Conservation (phyloP, 2,113 vertebrate species). For the Cochlearius cochlearius region DNA sequence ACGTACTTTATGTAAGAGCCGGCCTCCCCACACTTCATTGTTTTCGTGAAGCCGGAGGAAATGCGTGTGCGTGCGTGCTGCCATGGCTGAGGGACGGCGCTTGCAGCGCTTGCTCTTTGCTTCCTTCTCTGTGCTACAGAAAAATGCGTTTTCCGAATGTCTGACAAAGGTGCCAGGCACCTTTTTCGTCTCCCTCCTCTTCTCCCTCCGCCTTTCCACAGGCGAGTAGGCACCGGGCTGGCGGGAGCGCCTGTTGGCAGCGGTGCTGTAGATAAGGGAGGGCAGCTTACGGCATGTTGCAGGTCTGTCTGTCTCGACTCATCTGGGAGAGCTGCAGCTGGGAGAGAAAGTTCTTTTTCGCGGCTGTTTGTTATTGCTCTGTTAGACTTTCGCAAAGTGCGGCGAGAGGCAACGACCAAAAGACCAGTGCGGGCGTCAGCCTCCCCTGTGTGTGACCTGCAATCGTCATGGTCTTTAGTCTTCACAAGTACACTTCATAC, state of each 20-base stretch:
- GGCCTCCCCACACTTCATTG: constrained; percentile 17
- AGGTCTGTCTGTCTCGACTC: not conserved
- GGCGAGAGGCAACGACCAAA: not conserved
- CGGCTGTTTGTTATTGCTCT: not conserved
- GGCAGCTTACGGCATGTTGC: not conserved
- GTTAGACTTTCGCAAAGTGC: not conserved
- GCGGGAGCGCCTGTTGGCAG: not conserved
- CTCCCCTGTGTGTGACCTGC: not conserved
- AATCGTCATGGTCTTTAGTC: not conserved
- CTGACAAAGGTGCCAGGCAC: not conserved
- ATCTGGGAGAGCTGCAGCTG: not conserved
- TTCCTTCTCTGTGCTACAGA: not conserved
- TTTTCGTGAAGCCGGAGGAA: constrained; percentile 17
- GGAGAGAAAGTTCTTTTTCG: not conserved
- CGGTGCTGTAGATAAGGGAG: not conserved
- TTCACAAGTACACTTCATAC: not conserved
- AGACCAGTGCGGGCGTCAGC: not conserved
- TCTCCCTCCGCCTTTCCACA: not conserved
- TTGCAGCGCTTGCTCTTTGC: not conserved
- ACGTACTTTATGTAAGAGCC: not conserved
- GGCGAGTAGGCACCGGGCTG: rapidly evolving
- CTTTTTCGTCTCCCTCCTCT: not conserved
- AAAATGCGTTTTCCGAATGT: not conserved
- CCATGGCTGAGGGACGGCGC: not conserved
- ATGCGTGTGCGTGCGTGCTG: constrained; percentile 13